Evolutionary conservation across 2,888 invertebrate species (phyloP).

Genomic region (Drosophila pseudotakahashii): DNA sequence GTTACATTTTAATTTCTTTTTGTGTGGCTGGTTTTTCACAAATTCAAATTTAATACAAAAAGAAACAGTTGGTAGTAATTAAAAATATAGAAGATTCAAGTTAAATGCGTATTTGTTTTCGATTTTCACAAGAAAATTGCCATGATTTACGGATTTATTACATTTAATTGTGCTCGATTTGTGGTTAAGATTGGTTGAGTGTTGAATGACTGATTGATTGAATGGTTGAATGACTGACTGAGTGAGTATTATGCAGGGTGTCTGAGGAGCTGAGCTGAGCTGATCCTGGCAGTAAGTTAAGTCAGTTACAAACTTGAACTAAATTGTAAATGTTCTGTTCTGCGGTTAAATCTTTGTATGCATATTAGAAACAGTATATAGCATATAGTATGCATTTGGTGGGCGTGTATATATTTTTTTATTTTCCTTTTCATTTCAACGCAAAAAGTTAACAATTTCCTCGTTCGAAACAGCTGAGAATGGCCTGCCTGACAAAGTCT

Average conservation of each 20-base stretch:
- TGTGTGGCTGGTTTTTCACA: constrained; percentile 33
- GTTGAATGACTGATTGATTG: constrained; percentile 37
- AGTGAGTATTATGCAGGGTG: constrained; percentile 33
- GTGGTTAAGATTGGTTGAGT: constrained; percentile 29
- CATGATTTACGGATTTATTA: constrained; percentile 21
- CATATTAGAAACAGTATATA: constrained; percentile 73
- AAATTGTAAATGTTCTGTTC: constrained; percentile 30
- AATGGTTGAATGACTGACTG: constrained; percentile 16
- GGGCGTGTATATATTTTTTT: constrained; percentile 68
- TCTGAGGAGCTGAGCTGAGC: constrained; percentile 37
- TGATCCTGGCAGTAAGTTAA: constrained; percentile 49
- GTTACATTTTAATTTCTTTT: constrained; percentile 33
- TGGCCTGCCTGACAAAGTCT: constrained; percentile 46
- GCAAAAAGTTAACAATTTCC: constrained; percentile 77
- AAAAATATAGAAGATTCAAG: constrained; percentile 49
- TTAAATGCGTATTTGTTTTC: constrained; percentile 61
- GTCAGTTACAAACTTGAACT: constrained; percentile 47
- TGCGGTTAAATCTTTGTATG: constrained; percentile 62
- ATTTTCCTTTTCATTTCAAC: constrained; percentile 43
- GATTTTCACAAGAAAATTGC: constrained; percentile 56
- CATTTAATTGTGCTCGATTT: constrained; percentile 26
- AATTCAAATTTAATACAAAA: constrained; percentile 43
- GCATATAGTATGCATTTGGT: constrained; percentile 77
- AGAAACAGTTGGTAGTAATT: constrained; percentile 43
- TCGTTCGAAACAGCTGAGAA: constrained; percentile 71